Percentiles rank a stretch among this genome's conserved stretches.
Conservation (phyloP, 92 coral and sea anemone species). For the Palythoa caribaeorum region DNA sequence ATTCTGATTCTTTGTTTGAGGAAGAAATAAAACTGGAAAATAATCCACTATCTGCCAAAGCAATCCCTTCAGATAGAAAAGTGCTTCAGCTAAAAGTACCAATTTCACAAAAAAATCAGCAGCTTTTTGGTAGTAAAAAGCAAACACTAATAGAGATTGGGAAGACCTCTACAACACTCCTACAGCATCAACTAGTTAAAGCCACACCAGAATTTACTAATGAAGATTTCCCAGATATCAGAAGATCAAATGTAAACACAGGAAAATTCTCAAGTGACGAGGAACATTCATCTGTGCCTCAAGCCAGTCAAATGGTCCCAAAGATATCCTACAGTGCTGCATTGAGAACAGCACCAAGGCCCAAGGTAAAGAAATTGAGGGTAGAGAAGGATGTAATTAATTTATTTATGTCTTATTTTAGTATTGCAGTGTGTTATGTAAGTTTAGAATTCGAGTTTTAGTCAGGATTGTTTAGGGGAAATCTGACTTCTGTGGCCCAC, state of each 20-base stretch:
- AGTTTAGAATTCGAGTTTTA: no score
- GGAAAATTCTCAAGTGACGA: background rate
- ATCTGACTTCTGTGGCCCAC: no score
- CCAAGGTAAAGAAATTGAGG: background rate
- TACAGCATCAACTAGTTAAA: constrained; percentile 2
- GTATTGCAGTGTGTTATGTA: no score
- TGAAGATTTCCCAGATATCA: constrained; percentile 44
- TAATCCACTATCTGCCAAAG: background rate
- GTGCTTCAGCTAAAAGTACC: background rate
- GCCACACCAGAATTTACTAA: constrained; percentile 13
- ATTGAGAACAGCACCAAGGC: constrained; percentile 25
- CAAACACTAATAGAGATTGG: background rate
- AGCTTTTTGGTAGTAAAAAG: background rate
- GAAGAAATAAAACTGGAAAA: background rate
- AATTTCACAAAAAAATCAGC: background rate
- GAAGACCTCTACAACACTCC: background rate
- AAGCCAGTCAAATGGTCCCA: constrained; percentile 11
- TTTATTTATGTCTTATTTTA: background rate
- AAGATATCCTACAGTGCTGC: constrained; percentile 44
- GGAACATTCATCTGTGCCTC: background rate
- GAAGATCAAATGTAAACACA: background rate
- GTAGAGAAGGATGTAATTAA: background rate
- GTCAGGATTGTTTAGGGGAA: no score
- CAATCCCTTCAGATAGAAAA: background rate
- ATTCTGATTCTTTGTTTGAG: constrained; percentile 5